Conservation (phyloP, 2,113 vertebrate genomes). For the Spheniscus mendiculus region DNA sequence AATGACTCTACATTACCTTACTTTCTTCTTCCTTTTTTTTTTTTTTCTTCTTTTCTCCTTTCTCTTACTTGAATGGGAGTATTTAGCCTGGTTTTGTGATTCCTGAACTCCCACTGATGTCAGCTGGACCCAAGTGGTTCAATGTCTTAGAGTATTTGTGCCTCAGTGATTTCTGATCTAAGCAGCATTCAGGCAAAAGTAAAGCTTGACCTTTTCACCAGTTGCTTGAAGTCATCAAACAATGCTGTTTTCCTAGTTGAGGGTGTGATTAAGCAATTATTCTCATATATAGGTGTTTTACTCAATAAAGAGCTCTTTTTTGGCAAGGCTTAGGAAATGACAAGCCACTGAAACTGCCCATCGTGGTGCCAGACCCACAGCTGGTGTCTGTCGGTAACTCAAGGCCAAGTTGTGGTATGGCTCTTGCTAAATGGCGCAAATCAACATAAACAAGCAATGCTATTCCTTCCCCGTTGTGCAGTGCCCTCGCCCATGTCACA, state of each 20-base stretch:
- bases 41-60: background rate
- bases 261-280: background rate
- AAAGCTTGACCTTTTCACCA: background rate
- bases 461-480: background rate
- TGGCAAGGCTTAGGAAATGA: background rate
- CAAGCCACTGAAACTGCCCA: background rate
- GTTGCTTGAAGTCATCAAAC: background rate
- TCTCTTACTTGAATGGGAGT: background rate
- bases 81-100: background rate
- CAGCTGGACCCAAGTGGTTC: background rate
- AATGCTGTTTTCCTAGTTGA: background rate
- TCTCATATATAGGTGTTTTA: background rate
- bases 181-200: background rate
- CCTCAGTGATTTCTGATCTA: background rate
- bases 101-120: background rate
- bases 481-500: background rate
- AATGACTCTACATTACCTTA: fast-evolving
- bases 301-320: background rate
- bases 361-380: background rate
- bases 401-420: background rate
- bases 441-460: fast-evolving
- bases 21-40: background rate
- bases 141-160: background rate
- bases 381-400: background rate
- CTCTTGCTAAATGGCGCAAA: background rate